Percentiles rank a stretch among this genome's conserved stretches.
phyloP scores from a whole-genome alignment of 2,797 vertebrate species.

The Eurystomus glaucurus region DNA sequence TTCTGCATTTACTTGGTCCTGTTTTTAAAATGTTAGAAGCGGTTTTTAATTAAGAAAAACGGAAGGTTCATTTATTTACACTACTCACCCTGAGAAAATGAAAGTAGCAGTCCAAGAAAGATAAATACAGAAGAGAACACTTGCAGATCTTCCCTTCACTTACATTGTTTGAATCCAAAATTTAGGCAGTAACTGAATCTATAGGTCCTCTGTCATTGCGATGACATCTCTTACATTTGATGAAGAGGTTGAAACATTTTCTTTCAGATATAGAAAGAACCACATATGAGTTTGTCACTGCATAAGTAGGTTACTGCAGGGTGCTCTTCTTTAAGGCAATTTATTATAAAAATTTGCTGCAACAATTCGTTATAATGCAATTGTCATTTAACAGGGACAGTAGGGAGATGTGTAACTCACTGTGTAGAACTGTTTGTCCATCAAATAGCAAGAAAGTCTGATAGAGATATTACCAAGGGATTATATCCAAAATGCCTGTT shows the following conservation, averaged over 20 bases:
- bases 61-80: not conserved
- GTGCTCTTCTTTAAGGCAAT: not conserved
- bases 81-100: not conserved
- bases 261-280: not conserved
- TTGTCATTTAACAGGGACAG: not conserved
- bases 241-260: not conserved
- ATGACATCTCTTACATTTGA: not conserved
- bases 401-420: not conserved
- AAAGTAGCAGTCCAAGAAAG: not conserved
- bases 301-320: not conserved
- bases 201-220: not conserved
- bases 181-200: not conserved
- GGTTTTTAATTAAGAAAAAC: not conserved
- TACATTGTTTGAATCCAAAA: not conserved
- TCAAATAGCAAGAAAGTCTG: not conserved
- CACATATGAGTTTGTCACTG: not conserved
- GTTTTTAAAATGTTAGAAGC: not conserved
- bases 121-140: not conserved
- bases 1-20: not conserved
- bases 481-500: conserved; percentile 51
- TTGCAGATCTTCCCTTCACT: not conserved
- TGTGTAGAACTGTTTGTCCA: not conserved
- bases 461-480: not conserved
- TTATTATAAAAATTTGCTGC: conserved; percentile 17
- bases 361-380: not conserved